Evolutionary conservation across 2,797 vertebrate species (phyloP).

Genomic region (Clamator glandarius): DNA sequence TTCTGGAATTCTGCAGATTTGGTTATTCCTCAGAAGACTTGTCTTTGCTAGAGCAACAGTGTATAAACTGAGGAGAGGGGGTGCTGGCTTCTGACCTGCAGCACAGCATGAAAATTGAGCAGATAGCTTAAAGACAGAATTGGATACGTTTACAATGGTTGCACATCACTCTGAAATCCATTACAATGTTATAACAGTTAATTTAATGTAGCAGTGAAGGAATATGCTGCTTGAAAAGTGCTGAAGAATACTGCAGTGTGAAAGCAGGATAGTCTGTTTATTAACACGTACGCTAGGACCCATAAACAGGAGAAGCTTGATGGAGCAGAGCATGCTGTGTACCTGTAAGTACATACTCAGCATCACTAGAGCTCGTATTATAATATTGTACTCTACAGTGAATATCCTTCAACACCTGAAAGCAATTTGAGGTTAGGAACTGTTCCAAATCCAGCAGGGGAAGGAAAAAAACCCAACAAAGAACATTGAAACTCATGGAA

Average conservation of each 20-base stretch:
- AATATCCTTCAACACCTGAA: not conserved
- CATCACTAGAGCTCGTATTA: not conserved
- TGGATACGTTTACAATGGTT: not conserved
- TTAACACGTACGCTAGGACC: not conserved
- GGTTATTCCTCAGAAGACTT: not conserved
- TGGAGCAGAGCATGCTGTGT: not conserved
- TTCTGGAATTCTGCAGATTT: not conserved
- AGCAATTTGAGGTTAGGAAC: not conserved
- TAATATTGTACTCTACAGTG: not conserved
- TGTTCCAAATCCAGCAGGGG: not conserved
- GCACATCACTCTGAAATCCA: not conserved
- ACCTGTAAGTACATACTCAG: not conserved
- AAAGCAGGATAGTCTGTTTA: not conserved
- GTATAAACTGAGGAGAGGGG: not conserved
- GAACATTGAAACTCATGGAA: not conserved
- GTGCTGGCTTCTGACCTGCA: not conserved
- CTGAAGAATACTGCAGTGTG: not conserved
- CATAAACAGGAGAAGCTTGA: not conserved
- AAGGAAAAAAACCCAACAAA: not conserved
- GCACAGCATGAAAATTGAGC: not conserved
- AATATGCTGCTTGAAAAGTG: not conserved
- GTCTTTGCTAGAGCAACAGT: not conserved
- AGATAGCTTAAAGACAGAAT: not conserved
- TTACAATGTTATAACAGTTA: accelerated
- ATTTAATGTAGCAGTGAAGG: not conserved